phyloP scores from a whole-genome alignment of 2,113 vertebrate genomes.

The Trematocara marginatum region DNA sequence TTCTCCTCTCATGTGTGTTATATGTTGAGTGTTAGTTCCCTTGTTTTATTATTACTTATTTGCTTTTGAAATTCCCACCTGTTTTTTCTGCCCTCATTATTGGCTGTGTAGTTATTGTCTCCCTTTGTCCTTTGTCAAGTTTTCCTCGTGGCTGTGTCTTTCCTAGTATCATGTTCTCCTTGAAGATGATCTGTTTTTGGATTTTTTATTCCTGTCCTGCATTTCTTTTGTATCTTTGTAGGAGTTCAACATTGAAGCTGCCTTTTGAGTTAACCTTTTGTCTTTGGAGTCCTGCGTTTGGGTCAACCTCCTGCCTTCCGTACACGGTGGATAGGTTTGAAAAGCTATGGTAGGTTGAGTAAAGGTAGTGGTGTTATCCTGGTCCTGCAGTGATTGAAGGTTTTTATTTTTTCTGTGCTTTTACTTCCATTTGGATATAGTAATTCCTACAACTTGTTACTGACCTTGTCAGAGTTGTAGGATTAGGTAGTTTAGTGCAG shows the following conservation, averaged over 20 bases:
- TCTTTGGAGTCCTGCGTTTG: background rate
- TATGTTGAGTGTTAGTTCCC: background rate
- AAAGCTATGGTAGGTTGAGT: background rate
- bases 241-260: background rate
- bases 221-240: background rate
- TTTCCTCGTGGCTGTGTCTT: background rate
- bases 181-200: background rate
- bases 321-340: rapidly evolving
- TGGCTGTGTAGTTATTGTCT: background rate
- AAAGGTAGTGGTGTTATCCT: background rate
- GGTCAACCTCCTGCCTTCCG: background rate
- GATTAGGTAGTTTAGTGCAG: background rate
- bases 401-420: background rate
- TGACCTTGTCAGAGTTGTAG: background rate
- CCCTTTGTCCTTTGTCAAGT: background rate
- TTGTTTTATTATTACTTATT: background rate
- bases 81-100: background rate
- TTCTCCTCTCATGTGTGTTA: background rate
- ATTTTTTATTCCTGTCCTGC: background rate
- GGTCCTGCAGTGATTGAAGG: background rate
- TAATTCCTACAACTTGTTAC: background rate
- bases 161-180: background rate
- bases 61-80: background rate
- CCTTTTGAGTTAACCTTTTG: background rate
- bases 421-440: background rate